Base-by-base conservation (phyloP, 2,113 vertebrate species). In the Strix aluco region DNA sequence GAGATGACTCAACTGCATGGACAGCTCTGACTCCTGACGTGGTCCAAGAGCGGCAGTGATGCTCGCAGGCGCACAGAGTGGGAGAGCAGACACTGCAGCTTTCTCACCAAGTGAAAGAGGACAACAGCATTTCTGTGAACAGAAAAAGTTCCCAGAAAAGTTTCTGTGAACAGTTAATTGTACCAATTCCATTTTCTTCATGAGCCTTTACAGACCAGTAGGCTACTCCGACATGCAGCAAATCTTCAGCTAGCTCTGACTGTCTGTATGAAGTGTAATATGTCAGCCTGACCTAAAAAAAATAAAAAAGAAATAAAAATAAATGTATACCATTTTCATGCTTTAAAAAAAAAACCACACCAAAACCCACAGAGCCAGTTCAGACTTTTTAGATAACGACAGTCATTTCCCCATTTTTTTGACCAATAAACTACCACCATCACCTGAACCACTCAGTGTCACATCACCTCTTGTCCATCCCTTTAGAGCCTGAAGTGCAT, bases 11-110 rank as follows among this genome's bases (percentile, higher is more conserved):
- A 11, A 23, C 16, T 0, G 5, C 19, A 13, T 40, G 25, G 23
- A 14, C 6, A 42, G 22, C 58, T 65, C 6, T 0, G 47, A 4
- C 22, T 42, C 54, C 63, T 21, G 81, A 11, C 0, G 0, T 7
- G 15, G 13, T 25, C n/a, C 1, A 0, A 62, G 46, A 17, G 55
- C 54, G 6, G 34, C 2, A 0, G 57, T 2, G n/a, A 88, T 30
- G 40, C 38, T 65, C 5, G 0, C 1, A 1, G 42, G 46, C 1
- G 1, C n/a, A 5, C 1, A 1, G 30, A 9, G 32, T 0, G 1
- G 77, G 58, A 74, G 3, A 16, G 10, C 8, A 16, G 80, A 38
- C 36, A 34, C 40, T 17, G 40, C 44, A 29, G 67, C 32, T 69
- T 59, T 67, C 54, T 81, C 69, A 65, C 6, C 2, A 5, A 30